Percentiles rank a stretch among this genome's conserved stretches.
phyloP scores from a whole-genome alignment of 2,113 vertebrate species.

The Gopherus flavomarginatus region DNA sequence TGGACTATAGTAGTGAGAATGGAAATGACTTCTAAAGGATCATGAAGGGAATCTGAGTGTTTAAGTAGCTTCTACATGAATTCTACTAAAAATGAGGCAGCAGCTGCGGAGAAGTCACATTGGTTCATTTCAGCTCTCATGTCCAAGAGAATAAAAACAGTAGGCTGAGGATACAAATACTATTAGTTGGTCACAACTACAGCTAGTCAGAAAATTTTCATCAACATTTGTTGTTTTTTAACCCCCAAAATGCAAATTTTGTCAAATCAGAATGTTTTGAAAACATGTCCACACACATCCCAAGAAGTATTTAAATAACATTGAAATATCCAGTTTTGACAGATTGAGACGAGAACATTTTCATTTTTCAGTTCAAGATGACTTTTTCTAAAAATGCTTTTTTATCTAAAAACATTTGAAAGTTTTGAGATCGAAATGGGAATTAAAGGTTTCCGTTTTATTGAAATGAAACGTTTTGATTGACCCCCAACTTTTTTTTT shows the following conservation, averaged over 20 bases:
- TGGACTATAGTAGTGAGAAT: neutral
- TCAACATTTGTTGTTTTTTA: neutral
- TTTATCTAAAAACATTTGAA: neutral
- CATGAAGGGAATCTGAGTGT: neutral
- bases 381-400: neutral
- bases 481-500: neutral
- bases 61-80: neutral
- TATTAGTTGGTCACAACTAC: neutral
- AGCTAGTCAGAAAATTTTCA: neutral
- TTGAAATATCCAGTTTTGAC: neutral
- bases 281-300: neutral
- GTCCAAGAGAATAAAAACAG: neutral
- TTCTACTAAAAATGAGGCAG: neutral
- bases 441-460: neutral
- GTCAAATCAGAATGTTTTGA: neutral
- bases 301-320: neutral
- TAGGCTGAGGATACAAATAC: neutral
- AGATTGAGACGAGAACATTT: neutral
- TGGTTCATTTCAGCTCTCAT: neutral
- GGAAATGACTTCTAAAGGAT: neutral
- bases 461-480: neutral
- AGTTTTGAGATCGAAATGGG: neutral
- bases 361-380: neutral
- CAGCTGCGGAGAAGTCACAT: neutral
- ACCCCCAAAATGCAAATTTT: neutral